Conservation (phyloP, 2,888 invertebrate genomes). For the Andricus quercusramuli region DNA sequence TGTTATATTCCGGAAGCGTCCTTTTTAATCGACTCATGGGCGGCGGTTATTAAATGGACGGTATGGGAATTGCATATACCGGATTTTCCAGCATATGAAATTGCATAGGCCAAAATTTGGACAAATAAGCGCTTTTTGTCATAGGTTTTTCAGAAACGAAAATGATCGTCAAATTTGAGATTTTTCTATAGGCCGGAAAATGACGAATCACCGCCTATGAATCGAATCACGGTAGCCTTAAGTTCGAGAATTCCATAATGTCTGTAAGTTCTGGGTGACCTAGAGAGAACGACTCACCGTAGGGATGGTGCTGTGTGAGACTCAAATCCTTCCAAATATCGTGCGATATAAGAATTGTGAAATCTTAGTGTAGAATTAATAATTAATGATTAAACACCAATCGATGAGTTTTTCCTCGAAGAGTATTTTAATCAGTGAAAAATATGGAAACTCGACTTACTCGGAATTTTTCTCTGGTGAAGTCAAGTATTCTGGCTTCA, state of each 20-base stretch:
- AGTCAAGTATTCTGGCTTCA: background rate
- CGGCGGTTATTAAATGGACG: no score
- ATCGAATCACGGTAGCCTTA: background rate
- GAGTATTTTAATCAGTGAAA: background rate
- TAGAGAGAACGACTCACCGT: background rate
- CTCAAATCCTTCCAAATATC: background rate
- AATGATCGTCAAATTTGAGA: no score
- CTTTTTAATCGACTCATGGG: slow-evolving; percentile 2
- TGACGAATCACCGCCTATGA: no score
- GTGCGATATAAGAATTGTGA: background rate
- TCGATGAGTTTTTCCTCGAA: background rate
- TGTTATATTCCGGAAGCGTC: background rate
- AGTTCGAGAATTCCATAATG: slow-evolving; percentile 1
- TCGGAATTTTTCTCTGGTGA: background rate
- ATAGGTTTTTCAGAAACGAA: no score
- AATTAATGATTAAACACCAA: background rate
- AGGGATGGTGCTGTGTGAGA: slow-evolving; percentile 9
- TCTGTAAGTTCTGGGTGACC: background rate
- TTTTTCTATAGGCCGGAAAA: no score
- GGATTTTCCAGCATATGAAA: no score
- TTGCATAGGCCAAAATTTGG: no score
- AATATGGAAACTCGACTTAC: background rate
- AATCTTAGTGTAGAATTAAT: slow-evolving; percentile 12
- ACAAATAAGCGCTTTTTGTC: no score
- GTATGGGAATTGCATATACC: no score